A percentile compares a stretch with the other conserved stretches of the same genome.
Evolutionary conservation across 53 echinoderm and acorn worm species (phyloP).

Genomic region (Antedon mediterranea): DNA sequence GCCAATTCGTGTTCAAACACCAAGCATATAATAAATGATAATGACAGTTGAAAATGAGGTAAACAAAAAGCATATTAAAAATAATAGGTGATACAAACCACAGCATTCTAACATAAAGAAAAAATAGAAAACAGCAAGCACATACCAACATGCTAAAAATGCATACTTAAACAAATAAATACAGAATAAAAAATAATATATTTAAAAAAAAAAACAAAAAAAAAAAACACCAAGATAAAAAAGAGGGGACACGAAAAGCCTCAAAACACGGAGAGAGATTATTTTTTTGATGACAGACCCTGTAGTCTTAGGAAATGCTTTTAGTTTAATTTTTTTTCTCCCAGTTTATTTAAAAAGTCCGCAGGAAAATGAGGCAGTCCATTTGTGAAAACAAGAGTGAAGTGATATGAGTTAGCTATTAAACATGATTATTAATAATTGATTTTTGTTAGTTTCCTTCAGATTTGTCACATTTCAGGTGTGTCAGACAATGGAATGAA

Average conservation of each 20-base stretch:
- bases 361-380: neutral
- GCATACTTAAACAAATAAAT: too few relatives aligned
- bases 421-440: neutral
- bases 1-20: too few relatives aligned
- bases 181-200: neutral
- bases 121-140: neutral
- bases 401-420: neutral
- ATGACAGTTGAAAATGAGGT: too few relatives aligned
- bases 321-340: neutral
- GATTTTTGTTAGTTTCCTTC: neutral
- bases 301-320: neutral
- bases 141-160: neutral
- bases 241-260: slow-evolving; percentile 1
- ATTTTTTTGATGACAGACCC: neutral
- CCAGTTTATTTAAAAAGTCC: too few relatives aligned
- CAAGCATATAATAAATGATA: too few relatives aligned
- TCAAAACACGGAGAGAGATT: neutral
- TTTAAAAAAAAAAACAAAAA: neutral
- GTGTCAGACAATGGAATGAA: neutral
- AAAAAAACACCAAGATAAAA: neutral
- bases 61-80: neutral
- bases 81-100: neutral
- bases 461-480: neutral
- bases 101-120: neutral
- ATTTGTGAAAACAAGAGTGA: neutral